Conservation (phyloP, 1,140 invertebrate species). For the Drosophila lowei region DNA sequence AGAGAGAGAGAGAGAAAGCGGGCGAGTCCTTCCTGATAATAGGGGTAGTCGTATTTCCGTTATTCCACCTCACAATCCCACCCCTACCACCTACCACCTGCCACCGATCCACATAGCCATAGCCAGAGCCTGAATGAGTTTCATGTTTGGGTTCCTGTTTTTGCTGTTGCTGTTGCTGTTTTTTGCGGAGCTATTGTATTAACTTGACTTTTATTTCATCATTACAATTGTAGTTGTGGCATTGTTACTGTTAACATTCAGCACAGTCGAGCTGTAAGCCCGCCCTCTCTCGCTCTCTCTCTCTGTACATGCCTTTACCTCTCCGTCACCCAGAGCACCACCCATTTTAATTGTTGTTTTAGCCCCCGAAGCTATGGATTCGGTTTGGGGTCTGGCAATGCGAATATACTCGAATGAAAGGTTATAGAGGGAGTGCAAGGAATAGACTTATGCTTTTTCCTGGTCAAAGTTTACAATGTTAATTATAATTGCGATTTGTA, state of each 20-base stretch:
- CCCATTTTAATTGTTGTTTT: conserved; percentile 49
- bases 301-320: neutral
- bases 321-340: neutral
- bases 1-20: conserved; percentile 1
- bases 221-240: conserved; percentile 66
- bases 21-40: conserved; percentile 56
- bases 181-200: conserved; percentile 66
- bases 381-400: conserved; percentile 14
- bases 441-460: conserved; percentile 4
- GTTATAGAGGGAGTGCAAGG: too few species aligned
- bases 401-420: conserved; percentile 23
- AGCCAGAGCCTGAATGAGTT: conserved; percentile 44
- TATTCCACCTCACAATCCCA: conserved; percentile 18
- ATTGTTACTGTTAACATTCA: conserved; percentile 74
- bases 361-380: conserved; percentile 12
- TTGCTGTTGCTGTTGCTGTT: conserved; percentile 52
- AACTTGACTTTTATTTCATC: conserved; percentile 76
- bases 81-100: conserved; percentile 6
- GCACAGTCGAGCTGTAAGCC: conserved; percentile 42
- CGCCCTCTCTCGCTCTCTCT: neutral
- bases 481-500: conserved; percentile 56
- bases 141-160: conserved; percentile 53
- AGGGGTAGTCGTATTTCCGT: conserved; percentile 71
- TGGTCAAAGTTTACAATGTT: conserved; percentile 58
- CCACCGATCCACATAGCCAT: conserved; percentile 12